Percentiles rank a stretch among this genome's conserved stretches.
Conservation (phyloP, 2,888 invertebrate species). For the Hemicrepidius hirtus region DNA sequence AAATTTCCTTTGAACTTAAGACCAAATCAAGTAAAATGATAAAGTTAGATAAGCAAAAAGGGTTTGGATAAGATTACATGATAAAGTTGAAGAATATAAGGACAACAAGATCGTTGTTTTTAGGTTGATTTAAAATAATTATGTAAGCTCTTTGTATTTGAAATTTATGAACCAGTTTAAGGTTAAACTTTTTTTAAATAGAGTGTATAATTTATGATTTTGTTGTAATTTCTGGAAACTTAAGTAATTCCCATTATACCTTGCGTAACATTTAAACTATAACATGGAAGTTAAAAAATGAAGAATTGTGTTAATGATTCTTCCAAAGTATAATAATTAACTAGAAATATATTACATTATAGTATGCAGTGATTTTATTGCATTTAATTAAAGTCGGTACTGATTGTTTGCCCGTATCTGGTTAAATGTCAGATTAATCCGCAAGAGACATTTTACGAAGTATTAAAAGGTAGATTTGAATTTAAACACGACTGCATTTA, state of each 20-base stretch:
- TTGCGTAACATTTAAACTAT: background rate
- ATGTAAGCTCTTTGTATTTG: background rate
- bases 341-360: slow-evolving; percentile 50
- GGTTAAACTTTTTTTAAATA: background rate
- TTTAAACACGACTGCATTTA: background rate
- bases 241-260: background rate
- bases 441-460: slow-evolving; percentile 19
- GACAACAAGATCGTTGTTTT: background rate
- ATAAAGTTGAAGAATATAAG: background rate
- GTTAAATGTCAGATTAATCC: slow-evolving; percentile 57
- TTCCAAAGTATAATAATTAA: slow-evolving; percentile 31
- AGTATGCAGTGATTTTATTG: slow-evolving; percentile 59
- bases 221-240: background rate
- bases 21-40: background rate
- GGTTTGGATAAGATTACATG: background rate
- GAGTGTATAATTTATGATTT: background rate
- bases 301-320: slow-evolving; percentile 17
- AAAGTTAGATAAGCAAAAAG: slow-evolving; percentile 4
- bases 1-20: no score
- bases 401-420: slow-evolving; percentile 60
- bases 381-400: slow-evolving; percentile 40
- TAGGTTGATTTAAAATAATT: background rate
- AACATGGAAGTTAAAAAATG: background rate
- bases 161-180: background rate
- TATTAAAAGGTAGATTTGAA: background rate